Evolutionary conservation across 2,113 vertebrate species (phyloP), one percentile per base, ranked within the genome.

Genomic region (Ciconia boyciana): DNA sequence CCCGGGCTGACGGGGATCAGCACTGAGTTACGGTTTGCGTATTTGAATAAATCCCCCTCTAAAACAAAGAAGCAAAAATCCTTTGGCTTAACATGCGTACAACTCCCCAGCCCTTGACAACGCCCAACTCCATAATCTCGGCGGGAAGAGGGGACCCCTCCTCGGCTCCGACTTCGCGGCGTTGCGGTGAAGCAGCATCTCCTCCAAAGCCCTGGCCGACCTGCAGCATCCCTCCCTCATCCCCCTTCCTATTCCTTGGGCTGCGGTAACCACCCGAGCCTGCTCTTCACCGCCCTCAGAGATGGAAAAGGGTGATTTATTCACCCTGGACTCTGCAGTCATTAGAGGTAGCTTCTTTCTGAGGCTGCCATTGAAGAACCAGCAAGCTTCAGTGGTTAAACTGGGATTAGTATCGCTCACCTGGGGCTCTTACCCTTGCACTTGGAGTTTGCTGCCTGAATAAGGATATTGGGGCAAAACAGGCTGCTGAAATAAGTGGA

Each of bases 141-240:
- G 41, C 11, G 0, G 75, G 55, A 32, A 24, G 25, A 84, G 57
- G 46, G n/a, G 26, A 39, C 3, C 49, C 28, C 54, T 65, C 49
- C 60, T 48, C 1, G 1, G 34, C 28, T 7, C 31, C 0, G 17
- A 12, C 14, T 36, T 66, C 3, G 28, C 49, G n/a, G 14, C 25
- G 1, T 4, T 0, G 0, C 0, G 12, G n/a, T 19, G 60, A 46
- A 62, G 83, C 60, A 49, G 26, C n/a, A 10, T 25, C 65, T 28
- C 61, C 14, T 1, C 78, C 79, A n/a, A 72, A 74, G 41, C 52
- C 46, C 14, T 21, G 1, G 1, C n/a, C 1, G 13, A 51, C 10
- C 24, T 16, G 58, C 65, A 22, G 13, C 44, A 22, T 9, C 87
- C 62, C 26, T 46, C 69, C 68, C 46, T 48, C 48, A 9, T 7